Conservation (phyloP, 2,888 invertebrate species). For the Aspidiotus destructor region DNA sequence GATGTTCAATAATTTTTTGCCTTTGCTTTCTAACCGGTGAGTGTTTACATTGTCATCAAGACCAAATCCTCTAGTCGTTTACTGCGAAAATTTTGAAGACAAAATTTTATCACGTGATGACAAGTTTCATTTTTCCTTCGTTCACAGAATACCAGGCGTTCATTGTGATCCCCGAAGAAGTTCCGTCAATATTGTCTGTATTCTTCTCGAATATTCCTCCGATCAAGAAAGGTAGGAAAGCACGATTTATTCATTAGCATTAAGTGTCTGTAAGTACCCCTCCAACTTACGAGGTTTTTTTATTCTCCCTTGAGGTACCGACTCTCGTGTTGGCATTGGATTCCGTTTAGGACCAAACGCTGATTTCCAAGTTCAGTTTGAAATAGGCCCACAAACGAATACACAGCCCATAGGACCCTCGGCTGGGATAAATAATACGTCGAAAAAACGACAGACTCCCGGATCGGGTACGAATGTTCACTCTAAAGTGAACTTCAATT, state of each 20-base stretch:
- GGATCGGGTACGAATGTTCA: neutral
- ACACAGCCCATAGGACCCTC: conserved; percentile 51
- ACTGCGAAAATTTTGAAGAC: neutral
- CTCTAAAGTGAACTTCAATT: conserved; percentile 17
- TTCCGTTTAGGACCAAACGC: conserved; percentile 72
- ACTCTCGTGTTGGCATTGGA: conserved; percentile 67
- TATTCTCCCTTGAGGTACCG: conserved; percentile 53
- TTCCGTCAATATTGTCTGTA: conserved; percentile 66
- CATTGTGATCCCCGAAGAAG: conserved; percentile 51
- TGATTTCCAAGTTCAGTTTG: conserved; percentile 65
- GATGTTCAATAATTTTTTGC: neutral
- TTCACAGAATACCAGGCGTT: conserved; percentile 20
- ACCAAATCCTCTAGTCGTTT: neutral
- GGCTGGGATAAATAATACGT: neutral
- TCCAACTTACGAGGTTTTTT: no score
- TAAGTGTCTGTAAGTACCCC: no score
- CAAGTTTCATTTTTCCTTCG: neutral
- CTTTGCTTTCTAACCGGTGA: neutral
- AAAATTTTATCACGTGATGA: neutral
- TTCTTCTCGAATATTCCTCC: conserved; percentile 77
- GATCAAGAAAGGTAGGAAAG: conserved; percentile 63
- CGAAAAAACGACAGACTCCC: conserved; percentile 35
- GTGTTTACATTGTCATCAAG: conserved; percentile 1
- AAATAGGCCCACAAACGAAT: conserved; percentile 67
- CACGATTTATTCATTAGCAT: neutral